A percentile compares a stretch with the other conserved stretches of the same genome.
Evolutionary conservation across 2,113 vertebrate genomes (phyloP).

Genomic region (Conger conger): DNA sequence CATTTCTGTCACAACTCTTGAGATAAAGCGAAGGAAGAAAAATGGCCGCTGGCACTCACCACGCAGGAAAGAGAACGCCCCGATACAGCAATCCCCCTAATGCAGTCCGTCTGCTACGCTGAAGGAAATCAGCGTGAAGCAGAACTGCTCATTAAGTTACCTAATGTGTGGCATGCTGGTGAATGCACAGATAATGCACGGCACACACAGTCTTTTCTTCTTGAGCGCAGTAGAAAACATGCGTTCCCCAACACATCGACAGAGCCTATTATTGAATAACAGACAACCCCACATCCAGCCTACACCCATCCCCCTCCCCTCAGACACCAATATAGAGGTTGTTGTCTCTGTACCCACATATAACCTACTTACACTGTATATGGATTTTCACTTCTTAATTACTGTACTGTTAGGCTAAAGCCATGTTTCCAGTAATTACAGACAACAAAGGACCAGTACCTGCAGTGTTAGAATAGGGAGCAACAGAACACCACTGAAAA

Average conservation of each 20-base stretch:
- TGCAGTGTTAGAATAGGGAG: neutral
- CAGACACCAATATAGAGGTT: too few relatives aligned
- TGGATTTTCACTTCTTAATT: too few relatives aligned
- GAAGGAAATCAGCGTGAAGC: neutral
- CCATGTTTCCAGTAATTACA: neutral
- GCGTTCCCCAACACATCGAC: too few relatives aligned
- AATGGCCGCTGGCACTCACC: too few relatives aligned
- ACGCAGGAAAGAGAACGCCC: neutral
- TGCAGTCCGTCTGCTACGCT: neutral
- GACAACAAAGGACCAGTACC: neutral
- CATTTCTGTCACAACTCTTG: neutral
- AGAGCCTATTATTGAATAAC: too few relatives aligned
- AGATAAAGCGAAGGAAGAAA: neutral
- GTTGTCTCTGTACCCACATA: too few relatives aligned
- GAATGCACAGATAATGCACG: neutral
- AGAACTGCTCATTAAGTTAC: neutral
- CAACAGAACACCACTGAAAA: neutral
- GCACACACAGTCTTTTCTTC: too few relatives aligned
- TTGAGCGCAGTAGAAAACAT: too few relatives aligned
- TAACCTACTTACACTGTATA: too few relatives aligned
- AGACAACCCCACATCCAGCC: too few relatives aligned
- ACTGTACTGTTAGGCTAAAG: neutral
- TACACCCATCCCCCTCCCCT: too few relatives aligned
- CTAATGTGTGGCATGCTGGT: neutral
- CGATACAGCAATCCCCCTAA: neutral